These are phyloP conservation scores for Sarcophilus harrisii DNA, from an alignment of 2,797 vertebrate species.

Conservation along the genomic window DNA sequence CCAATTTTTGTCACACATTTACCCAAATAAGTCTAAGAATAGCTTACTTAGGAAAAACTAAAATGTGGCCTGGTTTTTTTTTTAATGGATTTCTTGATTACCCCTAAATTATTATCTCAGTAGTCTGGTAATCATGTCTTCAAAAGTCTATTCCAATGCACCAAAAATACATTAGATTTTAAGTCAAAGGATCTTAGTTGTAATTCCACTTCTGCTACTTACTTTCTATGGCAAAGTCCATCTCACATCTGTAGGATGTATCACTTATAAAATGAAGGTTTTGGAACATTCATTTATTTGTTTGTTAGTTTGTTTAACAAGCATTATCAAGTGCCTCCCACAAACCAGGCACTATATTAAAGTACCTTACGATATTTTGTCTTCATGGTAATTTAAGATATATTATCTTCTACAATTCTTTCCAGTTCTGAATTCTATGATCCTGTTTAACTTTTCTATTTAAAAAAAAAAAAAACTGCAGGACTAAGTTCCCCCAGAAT, in stretches of 20 bases:
- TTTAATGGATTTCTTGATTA: neutral
- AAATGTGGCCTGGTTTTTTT: neutral
- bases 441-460: slow-evolving; percentile 13
- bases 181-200: neutral
- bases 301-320: too few relatives aligned
- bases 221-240: neutral
- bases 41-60: neutral
- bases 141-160: neutral
- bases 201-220: neutral
- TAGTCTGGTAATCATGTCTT: neutral
- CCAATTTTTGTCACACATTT: neutral
- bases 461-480: slow-evolving; percentile 22
- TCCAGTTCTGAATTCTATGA: neutral
- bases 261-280: neutral
- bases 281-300: neutral
- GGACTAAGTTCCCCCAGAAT: neutral
- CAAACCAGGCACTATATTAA: neutral
- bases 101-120: neutral
- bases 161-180: neutral
- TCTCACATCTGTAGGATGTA: neutral
- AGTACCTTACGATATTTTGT: neutral
- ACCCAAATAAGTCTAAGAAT: neutral
- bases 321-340: neutral
- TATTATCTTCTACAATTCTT: neutral
- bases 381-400: neutral